Conservation (phyloP, 2,113 vertebrate genomes). For the Callaeas wilsoni region DNA sequence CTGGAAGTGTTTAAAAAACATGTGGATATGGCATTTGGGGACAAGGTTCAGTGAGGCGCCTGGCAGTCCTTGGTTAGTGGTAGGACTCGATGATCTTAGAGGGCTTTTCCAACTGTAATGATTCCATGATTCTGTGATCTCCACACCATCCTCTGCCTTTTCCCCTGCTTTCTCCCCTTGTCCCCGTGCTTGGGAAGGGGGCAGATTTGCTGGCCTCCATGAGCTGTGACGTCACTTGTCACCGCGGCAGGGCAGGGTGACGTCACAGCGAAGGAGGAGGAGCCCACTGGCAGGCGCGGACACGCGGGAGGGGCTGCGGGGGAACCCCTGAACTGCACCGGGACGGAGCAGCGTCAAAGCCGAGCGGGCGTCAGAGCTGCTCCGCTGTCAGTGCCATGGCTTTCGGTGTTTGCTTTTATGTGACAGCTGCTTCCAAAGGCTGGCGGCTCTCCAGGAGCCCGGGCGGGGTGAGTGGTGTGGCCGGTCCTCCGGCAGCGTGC, state of each 20-base stretch:
- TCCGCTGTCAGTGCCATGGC: not conserved
- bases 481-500: not conserved
- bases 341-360: not conserved
- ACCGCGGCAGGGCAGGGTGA: not conserved
- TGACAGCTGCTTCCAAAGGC: conserved; percentile 41
- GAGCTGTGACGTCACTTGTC: not conserved
- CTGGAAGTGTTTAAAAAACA: not conserved
- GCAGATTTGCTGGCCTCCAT: rapidly evolving
- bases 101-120: rapidly evolving
- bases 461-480: not conserved
- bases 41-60: not conserved
- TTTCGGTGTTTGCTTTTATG: conserved; percentile 38
- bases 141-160: not conserved
- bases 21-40: not conserved
- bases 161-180: not conserved
- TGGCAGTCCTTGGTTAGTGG: not conserved
- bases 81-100: not conserved
- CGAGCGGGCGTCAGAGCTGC: not conserved
- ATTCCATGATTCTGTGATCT: not conserved
- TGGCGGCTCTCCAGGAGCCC: conserved; percentile 20
- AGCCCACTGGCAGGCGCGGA: not conserved
- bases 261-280: not conserved
- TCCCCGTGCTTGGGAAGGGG: not conserved
- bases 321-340: not conserved
- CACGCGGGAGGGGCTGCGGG: not conserved